Conservation (phyloP, 2,888 invertebrate genomes). For the Andrena minutula region DNA sequence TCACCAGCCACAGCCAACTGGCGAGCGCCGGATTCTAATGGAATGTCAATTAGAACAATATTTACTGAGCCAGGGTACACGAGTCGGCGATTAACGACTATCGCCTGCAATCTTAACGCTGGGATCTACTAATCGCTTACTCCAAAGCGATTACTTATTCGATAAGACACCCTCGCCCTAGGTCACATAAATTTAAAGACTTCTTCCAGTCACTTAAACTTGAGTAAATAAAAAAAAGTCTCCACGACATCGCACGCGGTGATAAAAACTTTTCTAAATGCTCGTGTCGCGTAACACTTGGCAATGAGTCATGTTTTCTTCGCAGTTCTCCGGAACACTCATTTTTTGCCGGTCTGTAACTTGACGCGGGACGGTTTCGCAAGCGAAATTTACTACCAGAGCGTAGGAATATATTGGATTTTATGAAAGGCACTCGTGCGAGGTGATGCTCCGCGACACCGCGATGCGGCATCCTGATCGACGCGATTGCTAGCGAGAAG, state of each 20-base stretch:
- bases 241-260: not conserved
- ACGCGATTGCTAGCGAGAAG: not conserved
- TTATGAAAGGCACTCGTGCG: not conserved
- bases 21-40: conserved; percentile 85
- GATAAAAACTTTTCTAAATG: not conserved
- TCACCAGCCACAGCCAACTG: conserved; percentile 86
- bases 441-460: not conserved
- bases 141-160: not conserved
- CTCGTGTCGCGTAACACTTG: not conserved
- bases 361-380: not conserved
- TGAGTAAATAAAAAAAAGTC: no score
- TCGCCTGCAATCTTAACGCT: not conserved
- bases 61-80: conserved; percentile 24
- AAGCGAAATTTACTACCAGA: not conserved
- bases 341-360: no score
- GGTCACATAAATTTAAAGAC: not conserved
- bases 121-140: not conserved
- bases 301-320: not conserved
- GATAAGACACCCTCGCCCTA: not conserved
- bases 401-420: not conserved
- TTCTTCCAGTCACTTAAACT: no score
- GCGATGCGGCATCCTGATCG: not conserved
- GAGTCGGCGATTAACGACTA: not conserved
- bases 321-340: no score
- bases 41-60: conserved; percentile 49